A percentile compares a stretch with the other conserved stretches of the same genome.
Conservation (phyloP, 2,797 vertebrate species). For the Anguilla anguilla region DNA sequence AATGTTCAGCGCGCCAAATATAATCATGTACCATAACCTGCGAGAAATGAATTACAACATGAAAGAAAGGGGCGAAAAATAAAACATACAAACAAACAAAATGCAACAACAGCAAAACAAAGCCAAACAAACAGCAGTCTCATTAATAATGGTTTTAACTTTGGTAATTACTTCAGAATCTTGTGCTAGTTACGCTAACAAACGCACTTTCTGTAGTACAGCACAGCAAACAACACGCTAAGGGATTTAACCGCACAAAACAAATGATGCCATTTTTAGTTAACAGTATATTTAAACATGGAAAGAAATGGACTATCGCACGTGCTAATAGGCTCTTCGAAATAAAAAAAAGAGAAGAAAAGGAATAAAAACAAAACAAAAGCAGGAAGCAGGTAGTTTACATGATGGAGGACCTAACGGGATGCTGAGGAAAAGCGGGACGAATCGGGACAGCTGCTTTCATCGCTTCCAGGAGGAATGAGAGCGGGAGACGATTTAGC, state of each 20-base stretch:
- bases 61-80: conserved; percentile 56
- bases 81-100: conserved; percentile 52
- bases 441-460: conserved; percentile 35
- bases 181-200: conserved; percentile 74
- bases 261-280: conserved; percentile 66
- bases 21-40: conserved; percentile 17
- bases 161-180: conserved; percentile 73
- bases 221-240: conserved; percentile 58
- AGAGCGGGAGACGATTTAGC: conserved; percentile 11
- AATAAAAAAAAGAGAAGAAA: conserved; percentile 44
- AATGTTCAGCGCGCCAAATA: background rate
- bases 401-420: conserved; percentile 35
- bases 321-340: conserved; percentile 42
- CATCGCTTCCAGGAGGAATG: conserved; percentile 12
- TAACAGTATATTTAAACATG: conserved; percentile 64
- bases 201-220: conserved; percentile 64
- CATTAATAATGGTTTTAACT: conserved; percentile 71
- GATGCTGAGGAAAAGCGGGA: conserved; percentile 34
- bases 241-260: conserved; percentile 60
- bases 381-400: conserved; percentile 31
- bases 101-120: conserved; percentile 69
- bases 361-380: conserved; percentile 36
- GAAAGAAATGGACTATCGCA: conserved; percentile 31
- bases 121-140: conserved; percentile 58
- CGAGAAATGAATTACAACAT: conserved; percentile 32